Evolutionary conservation across 2,888 invertebrate species (phyloP), one percentile per base, ranked within the genome.

Genomic region (Meganola albula): DNA sequence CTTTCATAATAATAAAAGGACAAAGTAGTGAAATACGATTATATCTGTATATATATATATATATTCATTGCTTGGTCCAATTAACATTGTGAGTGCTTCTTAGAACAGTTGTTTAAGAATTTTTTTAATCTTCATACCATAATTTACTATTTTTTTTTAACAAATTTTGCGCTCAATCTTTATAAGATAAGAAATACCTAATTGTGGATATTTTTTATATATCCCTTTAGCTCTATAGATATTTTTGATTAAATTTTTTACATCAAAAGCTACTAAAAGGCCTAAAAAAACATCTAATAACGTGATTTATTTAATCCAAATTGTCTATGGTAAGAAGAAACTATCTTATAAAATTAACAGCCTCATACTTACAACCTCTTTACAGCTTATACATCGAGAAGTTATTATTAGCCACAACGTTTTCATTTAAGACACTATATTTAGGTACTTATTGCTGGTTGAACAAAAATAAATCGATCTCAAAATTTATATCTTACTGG

Each of bases 351-450:
- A 61, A 51, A 53, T 53, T 58, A 70, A 66, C 76, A 79, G 75
- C 78, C 78, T 79, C 74, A 58, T 63, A 47, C 53, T 62, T 69
- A 75, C 78, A 79, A 79, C 78, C 75, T 68, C 62, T 48, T 53
- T 49, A 48, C 53, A 52, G 46, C 53, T 58, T 63, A 68, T 62
- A 60, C 53, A 67, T 69, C 41, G 55, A 59, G 56, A 61, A 53
- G 43, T 57, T 74, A 67, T 44, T 38, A 60, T 51, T 69, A 71
- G 53, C 71, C 76, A 80, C 78, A 79, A 78, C 75, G 35, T 69
- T 67, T 64, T 66, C 45, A 51, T 46, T 44, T 76, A 80, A 78
- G 79, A 82, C 78, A 82, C 79, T 69, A 65, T 27, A 42, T 35
- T 70, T 62, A 68, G 43, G 44, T 45, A 47, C 59, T 65, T 76